A percentile compares a stretch with the other conserved stretches of the same genome.
Conservation (phyloP, 2,113 vertebrate species). For the Syngnathus scovelli region DNA sequence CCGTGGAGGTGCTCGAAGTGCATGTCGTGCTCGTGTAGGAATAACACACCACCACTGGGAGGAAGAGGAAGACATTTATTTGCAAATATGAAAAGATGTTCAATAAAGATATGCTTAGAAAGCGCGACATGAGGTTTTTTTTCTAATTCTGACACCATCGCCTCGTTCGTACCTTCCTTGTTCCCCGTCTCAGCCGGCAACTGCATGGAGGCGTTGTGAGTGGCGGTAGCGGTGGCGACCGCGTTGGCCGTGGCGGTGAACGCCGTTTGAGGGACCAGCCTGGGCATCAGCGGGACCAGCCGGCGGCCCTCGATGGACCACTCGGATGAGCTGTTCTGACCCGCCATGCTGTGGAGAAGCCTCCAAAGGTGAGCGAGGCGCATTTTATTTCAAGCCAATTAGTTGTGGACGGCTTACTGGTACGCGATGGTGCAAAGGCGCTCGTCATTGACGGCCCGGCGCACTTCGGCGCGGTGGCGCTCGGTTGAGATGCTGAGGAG, state of each 20-base stretch:
- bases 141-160: background rate
- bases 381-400: background rate
- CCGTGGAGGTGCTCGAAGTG: slow-evolving; percentile 83
- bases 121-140: too few species aligned
- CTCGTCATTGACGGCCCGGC: slow-evolving; percentile 96
- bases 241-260: slow-evolving; percentile 93
- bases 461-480: slow-evolving; percentile 94
- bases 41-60: slow-evolving; percentile 92
- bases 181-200: slow-evolving; percentile 91
- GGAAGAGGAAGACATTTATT: background rate
- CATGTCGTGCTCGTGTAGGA: slow-evolving; percentile 95
- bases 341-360: slow-evolving; percentile 81
- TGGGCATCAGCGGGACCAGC: slow-evolving; percentile 92
- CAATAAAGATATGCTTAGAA: too few species aligned
- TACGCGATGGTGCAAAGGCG: slow-evolving; percentile 94
- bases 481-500: slow-evolving; percentile 91
- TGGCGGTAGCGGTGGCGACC: slow-evolving; percentile 85
- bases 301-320: slow-evolving; percentile 97
- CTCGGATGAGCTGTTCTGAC: slow-evolving; percentile 93
- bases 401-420: slow-evolving; percentile 76
- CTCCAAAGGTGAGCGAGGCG: slow-evolving; percentile 19
- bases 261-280: slow-evolving; percentile 93
- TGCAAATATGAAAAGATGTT: too few species aligned
- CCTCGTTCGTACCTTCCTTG: slow-evolving; percentile 83
- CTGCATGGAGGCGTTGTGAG: slow-evolving; percentile 88